Percentiles rank a stretch among this genome's conserved stretches.
Evolutionary conservation across 2,113 vertebrate species (phyloP).

Genomic region (Hemiprocne comata): DNA sequence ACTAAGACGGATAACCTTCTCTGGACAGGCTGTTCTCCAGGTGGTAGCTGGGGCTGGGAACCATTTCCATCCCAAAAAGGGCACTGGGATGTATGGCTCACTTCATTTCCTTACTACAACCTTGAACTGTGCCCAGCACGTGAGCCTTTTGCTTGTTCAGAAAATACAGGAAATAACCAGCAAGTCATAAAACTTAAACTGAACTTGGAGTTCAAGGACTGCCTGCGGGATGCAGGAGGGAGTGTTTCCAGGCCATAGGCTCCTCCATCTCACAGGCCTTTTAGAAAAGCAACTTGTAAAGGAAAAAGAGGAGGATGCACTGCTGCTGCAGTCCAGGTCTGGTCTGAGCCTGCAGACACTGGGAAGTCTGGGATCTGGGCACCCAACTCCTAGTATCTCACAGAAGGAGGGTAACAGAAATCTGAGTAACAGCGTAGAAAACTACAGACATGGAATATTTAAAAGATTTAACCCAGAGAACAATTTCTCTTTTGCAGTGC

Average conservation of each 20-base stretch:
- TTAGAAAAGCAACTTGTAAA: background rate
- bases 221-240: background rate
- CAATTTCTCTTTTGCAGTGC: background rate
- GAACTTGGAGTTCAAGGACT: background rate
- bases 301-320: background rate
- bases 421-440: too few species aligned
- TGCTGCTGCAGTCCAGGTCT: background rate
- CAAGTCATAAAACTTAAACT: background rate
- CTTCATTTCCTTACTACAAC: background rate
- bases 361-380: background rate
- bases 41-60: background rate
- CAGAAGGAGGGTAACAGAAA: background rate
- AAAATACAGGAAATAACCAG: background rate
- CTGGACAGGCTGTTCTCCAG: background rate
- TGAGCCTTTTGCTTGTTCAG: background rate
- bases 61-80: background rate
- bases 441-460: background rate
- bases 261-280: background rate
- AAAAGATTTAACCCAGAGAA: background rate
- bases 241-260: background rate
- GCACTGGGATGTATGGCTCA: background rate
- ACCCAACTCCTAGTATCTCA: background rate
- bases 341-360: background rate
- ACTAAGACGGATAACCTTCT: background rate
- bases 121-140: background rate